These are phyloP conservation scores for Zeugodacus cucurbitae DNA, from an alignment of 1,140 invertebrate species.

Conservation along the genomic window DNA sequence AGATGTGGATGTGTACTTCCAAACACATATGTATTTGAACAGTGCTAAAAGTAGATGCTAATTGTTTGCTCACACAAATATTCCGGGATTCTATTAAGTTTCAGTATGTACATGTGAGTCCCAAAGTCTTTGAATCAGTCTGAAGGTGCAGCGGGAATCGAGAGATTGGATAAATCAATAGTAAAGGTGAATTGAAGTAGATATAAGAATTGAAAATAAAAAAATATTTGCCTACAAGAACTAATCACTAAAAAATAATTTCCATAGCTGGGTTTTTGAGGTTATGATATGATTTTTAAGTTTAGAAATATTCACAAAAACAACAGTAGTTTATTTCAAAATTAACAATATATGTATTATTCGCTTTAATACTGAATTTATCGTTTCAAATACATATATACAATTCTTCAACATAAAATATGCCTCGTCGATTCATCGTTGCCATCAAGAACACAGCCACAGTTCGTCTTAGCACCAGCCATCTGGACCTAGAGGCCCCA, in stretches of 20 bases:
- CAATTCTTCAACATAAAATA: background rate
- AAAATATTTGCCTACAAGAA: background rate
- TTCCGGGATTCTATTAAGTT: background rate
- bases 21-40: background rate
- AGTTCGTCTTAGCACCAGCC: constrained; percentile 41
- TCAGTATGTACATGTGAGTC: background rate
- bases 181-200: background rate
- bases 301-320: background rate
- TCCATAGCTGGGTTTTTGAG: no score
- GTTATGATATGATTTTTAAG: no score
- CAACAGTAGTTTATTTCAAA: background rate
- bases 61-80: background rate
- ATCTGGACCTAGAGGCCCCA: constrained; percentile 44
- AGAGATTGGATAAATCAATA: no score
- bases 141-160: no score
- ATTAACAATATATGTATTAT: background rate
- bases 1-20: background rate
- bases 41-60: background rate
- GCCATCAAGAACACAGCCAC: background rate
- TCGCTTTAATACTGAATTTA: background rate
- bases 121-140: background rate
- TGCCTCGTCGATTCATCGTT: background rate
- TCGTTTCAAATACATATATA: background rate
- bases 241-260: no score
- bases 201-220: background rate